phyloP scores from a whole-genome alignment of 2,888 invertebrate genomes.

The Crioceris asparagi region DNA sequence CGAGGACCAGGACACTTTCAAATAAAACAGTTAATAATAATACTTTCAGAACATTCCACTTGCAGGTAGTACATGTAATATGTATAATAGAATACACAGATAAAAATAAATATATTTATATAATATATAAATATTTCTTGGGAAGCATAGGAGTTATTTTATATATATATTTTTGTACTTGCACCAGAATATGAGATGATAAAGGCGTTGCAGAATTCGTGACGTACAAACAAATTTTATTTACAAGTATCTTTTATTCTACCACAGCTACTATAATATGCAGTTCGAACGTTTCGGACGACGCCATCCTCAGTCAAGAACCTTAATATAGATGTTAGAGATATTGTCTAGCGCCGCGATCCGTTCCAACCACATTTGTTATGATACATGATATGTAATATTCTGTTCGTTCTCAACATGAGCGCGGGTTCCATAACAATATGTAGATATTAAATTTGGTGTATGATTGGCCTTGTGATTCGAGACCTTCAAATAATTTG shows the following conservation, averaged over 20 bases:
- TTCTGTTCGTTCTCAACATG: constrained; percentile 11
- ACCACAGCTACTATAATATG: constrained; percentile 24
- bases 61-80: too few species aligned
- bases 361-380: constrained; percentile 15
- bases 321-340: constrained; percentile 2
- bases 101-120: too few species aligned
- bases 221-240: constrained; percentile 12
- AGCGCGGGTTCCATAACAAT: background rate
- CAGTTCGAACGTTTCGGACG: constrained; percentile 12
- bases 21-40: too few species aligned
- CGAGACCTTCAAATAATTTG: too few species aligned
- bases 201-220: background rate
- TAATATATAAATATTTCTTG: too few species aligned
- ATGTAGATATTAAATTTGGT: background rate
- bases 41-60: too few species aligned
- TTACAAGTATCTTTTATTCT: constrained; percentile 9
- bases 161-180: too few species aligned
- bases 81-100: too few species aligned
- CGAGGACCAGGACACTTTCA: too few species aligned
- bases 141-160: too few species aligned
- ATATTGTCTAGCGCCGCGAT: too few species aligned
- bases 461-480: background rate
- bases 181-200: background rate
- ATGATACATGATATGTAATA: constrained; percentile 25
- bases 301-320: constrained; percentile 8